phyloP scores from a whole-genome alignment of 1,140 invertebrate species.

The Hestina assimilis region DNA sequence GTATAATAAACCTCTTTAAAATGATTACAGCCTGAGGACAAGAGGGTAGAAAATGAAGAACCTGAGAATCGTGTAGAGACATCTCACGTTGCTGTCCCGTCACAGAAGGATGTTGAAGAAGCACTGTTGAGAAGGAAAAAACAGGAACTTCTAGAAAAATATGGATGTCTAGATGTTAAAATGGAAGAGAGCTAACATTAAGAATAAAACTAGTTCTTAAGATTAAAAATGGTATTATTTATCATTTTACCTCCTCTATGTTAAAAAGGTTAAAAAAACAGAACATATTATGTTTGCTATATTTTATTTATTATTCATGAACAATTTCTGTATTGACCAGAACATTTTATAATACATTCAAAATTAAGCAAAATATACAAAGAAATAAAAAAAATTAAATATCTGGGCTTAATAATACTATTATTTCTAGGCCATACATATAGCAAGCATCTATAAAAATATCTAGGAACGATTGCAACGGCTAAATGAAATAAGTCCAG shows the following conservation, averaged over 20 bases:
- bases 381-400: slow-evolving; percentile 28
- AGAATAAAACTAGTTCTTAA: slow-evolving; percentile 22
- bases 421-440: slow-evolving; percentile 29
- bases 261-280: slow-evolving; percentile 10
- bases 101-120: slow-evolving; percentile 93
- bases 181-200: slow-evolving; percentile 55
- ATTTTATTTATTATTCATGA: slow-evolving; percentile 54
- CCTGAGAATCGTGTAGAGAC: slow-evolving; percentile 79
- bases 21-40: slow-evolving; percentile 58
- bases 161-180: slow-evolving; percentile 78
- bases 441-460: slow-evolving; percentile 30
- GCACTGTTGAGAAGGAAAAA: slow-evolving; percentile 93
- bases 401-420: slow-evolving; percentile 6
- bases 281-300: slow-evolving; percentile 37
- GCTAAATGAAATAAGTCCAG: slow-evolving; percentile 1
- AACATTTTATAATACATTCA: slow-evolving; percentile 16
- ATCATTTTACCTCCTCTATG: neutral
- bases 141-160: slow-evolving; percentile 90
- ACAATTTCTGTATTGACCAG: slow-evolving; percentile 46
- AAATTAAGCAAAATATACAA: slow-evolving; percentile 65
- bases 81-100: slow-evolving; percentile 92
- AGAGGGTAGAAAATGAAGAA: slow-evolving; percentile 64
- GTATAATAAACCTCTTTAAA: neutral
- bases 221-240: slow-evolving; percentile 26
- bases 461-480: slow-evolving; percentile 34